Conservation (phyloP, 2,888 invertebrate species). For the Leptinotarsa haldemani region DNA sequence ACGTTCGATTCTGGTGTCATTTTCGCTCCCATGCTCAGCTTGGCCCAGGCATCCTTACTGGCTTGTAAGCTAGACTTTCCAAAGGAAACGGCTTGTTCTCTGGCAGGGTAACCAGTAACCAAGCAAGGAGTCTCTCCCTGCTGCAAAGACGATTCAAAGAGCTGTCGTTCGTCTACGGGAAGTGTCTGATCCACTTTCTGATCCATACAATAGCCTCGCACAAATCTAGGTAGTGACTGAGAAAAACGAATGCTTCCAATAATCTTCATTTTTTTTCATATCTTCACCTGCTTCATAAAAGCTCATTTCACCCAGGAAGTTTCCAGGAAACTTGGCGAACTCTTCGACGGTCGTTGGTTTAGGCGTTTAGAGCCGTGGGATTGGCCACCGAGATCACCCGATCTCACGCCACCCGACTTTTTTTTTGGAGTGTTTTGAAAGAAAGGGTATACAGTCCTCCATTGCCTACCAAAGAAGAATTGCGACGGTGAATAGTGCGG, state of each 20-base stretch:
- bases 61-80: slow-evolving; percentile 70
- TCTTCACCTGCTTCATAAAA: slow-evolving; percentile 80
- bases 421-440: too few species aligned
- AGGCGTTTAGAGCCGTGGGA: too few species aligned
- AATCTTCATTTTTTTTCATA: slow-evolving; percentile 77
- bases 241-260: slow-evolving; percentile 94
- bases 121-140: slow-evolving; percentile 81
- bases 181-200: too few species aligned
- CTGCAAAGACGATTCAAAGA: slow-evolving; percentile 82
- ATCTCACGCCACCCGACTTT: too few species aligned
- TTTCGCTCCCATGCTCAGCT: slow-evolving; percentile 84
- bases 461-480: too few species aligned
- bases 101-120: slow-evolving; percentile 90
- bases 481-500: too few species aligned
- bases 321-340: too few species aligned
- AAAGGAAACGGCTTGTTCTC: slow-evolving; percentile 68
- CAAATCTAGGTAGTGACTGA: slow-evolving; percentile 96
- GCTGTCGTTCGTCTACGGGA: slow-evolving; percentile 84
- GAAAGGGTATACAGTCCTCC: too few species aligned
- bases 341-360: too few species aligned
- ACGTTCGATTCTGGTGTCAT: slow-evolving; percentile 77
- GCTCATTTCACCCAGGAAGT: too few species aligned
- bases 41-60: slow-evolving; percentile 95
- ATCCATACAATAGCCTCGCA: slow-evolving; percentile 97
- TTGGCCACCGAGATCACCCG: too few species aligned